phyloP scores from a whole-genome alignment of 2,113 vertebrate species.

The Grammomys surdaster region DNA sequence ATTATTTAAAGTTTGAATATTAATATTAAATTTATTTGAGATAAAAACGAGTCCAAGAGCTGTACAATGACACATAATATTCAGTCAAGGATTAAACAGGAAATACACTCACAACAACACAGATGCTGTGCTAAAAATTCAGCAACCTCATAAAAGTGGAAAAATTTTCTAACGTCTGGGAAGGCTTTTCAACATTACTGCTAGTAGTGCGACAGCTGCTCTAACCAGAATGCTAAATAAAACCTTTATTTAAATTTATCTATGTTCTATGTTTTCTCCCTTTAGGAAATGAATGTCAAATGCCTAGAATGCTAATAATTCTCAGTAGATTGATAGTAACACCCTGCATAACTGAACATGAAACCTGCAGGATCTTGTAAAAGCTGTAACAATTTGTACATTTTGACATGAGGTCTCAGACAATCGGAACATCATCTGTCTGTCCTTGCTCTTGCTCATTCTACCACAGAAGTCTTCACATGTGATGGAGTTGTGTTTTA shows the following conservation, averaged over 20 bases:
- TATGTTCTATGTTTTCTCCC: background rate
- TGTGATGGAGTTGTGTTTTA: background rate
- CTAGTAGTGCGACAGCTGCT: slow-evolving; percentile 31
- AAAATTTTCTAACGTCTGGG: background rate
- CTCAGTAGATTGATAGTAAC: slow-evolving; percentile 20
- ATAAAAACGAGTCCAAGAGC: background rate
- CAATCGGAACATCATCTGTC: background rate
- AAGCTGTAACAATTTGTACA: background rate
- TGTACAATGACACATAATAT: background rate
- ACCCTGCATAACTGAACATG: background rate
- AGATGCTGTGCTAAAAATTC: slow-evolving; percentile 49
- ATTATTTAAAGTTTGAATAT: slow-evolving; percentile 4
- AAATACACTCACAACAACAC: background rate
- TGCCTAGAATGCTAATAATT: slow-evolving; percentile 24
- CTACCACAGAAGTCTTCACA: background rate
- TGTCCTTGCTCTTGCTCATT: background rate
- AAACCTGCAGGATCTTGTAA: background rate
- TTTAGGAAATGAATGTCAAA: slow-evolving; percentile 25
- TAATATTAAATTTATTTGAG: background rate
- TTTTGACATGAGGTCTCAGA: background rate
- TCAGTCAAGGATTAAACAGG: slow-evolving; percentile 29
- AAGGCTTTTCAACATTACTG: background rate
- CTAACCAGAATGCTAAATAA: slow-evolving; percentile 56
- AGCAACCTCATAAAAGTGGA: background rate
- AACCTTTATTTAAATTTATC: slow-evolving; percentile 63